These are phyloP conservation scores for Periophthalmus modestus DNA, from an alignment of 2,113 vertebrate genomes.

Conservation along the genomic window DNA sequence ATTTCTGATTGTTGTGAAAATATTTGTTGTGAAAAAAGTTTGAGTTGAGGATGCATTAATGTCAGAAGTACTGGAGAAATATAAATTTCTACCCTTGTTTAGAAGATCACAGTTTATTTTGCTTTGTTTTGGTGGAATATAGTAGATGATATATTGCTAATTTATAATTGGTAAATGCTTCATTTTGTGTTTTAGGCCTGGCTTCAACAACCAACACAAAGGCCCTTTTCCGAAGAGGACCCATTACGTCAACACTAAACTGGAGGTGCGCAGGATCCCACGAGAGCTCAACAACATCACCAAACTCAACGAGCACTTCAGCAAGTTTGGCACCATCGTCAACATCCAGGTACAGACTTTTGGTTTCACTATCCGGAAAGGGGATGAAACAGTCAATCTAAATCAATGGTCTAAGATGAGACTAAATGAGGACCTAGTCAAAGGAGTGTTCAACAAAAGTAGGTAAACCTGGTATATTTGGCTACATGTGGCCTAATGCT, in stretches of 20 bases:
- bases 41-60: too few species aligned
- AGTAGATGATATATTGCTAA: not conserved
- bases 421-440: not conserved
- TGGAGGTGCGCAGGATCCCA: conserved; percentile 95
- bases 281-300: conserved; percentile 95
- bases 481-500: too few species aligned
- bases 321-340: conserved; percentile 97
- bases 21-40: too few species aligned
- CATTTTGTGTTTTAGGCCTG: conserved; percentile 73
- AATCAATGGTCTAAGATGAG: not conserved
- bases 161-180: not conserved
- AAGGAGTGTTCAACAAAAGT: too few species aligned
- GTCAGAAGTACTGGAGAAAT: too few species aligned
- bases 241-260: conserved; percentile 91
- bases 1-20: too few species aligned
- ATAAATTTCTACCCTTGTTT: too few species aligned
- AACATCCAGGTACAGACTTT: conserved; percentile 89
- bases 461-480: too few species aligned
- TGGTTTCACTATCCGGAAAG: not conserved
- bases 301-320: conserved; percentile 96
- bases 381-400: not conserved
- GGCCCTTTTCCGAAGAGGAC: conserved; percentile 87
- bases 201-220: conserved; percentile 91
- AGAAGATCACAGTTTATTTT: too few species aligned
- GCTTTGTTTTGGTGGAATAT: too few species aligned